phyloP scores from a whole-genome alignment of 2,113 vertebrate genomes.

The Ictalurus furcatus region DNA sequence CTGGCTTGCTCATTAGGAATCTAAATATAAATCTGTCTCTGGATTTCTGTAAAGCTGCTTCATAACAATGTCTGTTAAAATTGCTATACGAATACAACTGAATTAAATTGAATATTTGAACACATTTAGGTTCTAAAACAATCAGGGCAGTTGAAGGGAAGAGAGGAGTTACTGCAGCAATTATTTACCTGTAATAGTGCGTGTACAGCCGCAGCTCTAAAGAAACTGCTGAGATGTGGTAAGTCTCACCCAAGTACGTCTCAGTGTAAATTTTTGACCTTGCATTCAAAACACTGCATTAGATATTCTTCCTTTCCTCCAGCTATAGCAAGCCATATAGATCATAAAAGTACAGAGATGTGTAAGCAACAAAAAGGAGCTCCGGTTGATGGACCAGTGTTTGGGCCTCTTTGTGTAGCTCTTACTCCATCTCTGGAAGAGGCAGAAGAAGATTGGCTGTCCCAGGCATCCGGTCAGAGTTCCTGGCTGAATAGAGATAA shows the following conservation, averaged over 20 bases:
- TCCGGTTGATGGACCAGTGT: background rate
- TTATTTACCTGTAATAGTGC: slow-evolving; percentile 52
- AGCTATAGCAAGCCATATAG: slow-evolving; percentile 55
- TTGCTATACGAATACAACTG: background rate
- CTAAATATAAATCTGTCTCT: background rate
- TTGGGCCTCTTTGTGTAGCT: background rate
- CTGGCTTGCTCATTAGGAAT: background rate
- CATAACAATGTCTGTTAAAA: background rate
- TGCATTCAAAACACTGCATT: background rate
- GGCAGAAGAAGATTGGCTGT: background rate
- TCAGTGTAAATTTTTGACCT: background rate
- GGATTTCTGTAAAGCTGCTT: background rate
- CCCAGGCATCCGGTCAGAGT: slow-evolving; percentile 19
- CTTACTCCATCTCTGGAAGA: background rate
- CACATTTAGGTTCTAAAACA: slow-evolving; percentile 63
- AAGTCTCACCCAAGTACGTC: slow-evolving; percentile 7
- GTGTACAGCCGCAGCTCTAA: slow-evolving; percentile 50
- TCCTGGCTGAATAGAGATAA: slow-evolving; percentile 24
- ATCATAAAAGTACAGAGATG: background rate
- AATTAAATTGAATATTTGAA: background rate
- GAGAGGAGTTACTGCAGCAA: slow-evolving; percentile 64
- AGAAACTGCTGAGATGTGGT: slow-evolving; percentile 67
- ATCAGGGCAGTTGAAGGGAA: slow-evolving; percentile 50
- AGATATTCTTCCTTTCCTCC: slow-evolving; percentile 11
- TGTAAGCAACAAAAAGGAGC: background rate